Base-by-base conservation (phyloP, 2,888 invertebrate genomes). In the Folsomia candida region DNA sequence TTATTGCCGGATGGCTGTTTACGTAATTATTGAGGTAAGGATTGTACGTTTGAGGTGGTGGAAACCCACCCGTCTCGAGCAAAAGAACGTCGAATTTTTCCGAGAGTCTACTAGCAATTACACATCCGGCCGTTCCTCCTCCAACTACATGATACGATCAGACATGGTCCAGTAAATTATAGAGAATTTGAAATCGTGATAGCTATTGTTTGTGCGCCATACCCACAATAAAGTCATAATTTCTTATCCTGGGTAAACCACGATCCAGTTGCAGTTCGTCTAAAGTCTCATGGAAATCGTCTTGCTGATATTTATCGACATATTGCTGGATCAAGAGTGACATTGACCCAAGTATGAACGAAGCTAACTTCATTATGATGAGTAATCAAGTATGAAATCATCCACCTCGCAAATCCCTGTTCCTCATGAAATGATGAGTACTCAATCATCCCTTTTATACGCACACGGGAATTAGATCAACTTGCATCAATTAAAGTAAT, bases 61-160 rank as follows among this genome's bases (percentile, higher is more conserved):
- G 65, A 0, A 2, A n/a, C 27, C 65, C 65, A 2, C 54, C 65
- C 6, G 65, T 51, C 22, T 66, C 66, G 26, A 66, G 29, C 20
- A 66, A 57, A 2, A 66, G 20, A 28, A 57, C 29, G n/a, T 28
- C 27, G 6, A 63, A 63, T 2, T 63, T 28, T 28, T 63, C 63
- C 2, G 63, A 63, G 1, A 63, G 20, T 20, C 63, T 28, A 9
- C 54, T 27, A n/a, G 66, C 66, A 3, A 66, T 3, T 4, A 66
- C 27, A 66, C 66, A 66, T 1, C 66, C 65, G 2, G 66, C 66
- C 0, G 29, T n/a, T 14, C 57, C 66, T 26, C 66, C 66, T 1
- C 66, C 66, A 64, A 64, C 64, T 51, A n/a, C 29, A 47, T 67
- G 11, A n/a, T n/a, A n/a, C n/a, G n/a, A n/a, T n/a, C n/a, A n/a